These are phyloP conservation scores for Anas acuta DNA, from an alignment of 2,797 vertebrate species.

Conservation along the genomic window DNA sequence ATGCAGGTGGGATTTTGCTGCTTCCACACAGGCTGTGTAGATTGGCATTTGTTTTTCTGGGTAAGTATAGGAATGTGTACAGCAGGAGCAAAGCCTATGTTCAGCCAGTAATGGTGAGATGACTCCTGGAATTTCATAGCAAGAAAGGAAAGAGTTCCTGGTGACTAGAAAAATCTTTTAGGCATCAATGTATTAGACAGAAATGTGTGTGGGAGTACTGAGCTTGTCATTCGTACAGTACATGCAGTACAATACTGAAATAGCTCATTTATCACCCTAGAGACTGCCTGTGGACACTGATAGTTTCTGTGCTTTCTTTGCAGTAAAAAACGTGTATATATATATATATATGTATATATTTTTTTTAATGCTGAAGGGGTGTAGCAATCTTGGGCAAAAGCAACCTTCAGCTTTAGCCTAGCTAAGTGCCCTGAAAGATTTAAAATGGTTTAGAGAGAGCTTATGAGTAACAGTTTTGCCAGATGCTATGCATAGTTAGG, in stretches of 20 bases:
- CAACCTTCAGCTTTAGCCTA: background rate
- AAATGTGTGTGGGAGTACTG: slow-evolving; percentile 20
- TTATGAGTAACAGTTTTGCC: background rate
- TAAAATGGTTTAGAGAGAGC: background rate
- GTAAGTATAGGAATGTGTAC: background rate
- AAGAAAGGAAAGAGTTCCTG: background rate
- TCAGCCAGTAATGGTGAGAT: background rate
- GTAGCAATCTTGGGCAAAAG: background rate
- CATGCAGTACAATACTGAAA: slow-evolving; percentile 49
- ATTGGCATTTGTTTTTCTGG: background rate
- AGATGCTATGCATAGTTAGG: background rate
- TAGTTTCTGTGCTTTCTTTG: background rate
- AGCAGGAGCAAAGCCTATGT: background rate
- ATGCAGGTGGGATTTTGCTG: background rate
- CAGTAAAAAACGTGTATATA: background rate
- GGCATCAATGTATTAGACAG: slow-evolving; percentile 5
- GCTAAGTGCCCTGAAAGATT: background rate
- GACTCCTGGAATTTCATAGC: background rate
- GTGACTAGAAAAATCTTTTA: background rate
- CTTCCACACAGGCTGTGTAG: background rate
- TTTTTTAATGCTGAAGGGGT: background rate
- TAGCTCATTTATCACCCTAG: slow-evolving; percentile 6
- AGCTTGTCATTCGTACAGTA: background rate
- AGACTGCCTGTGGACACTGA: background rate
- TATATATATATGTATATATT: background rate